Evolutionary conservation across 2,888 invertebrate genomes (phyloP).

Genomic region (Hydropsyche betteni): DNA sequence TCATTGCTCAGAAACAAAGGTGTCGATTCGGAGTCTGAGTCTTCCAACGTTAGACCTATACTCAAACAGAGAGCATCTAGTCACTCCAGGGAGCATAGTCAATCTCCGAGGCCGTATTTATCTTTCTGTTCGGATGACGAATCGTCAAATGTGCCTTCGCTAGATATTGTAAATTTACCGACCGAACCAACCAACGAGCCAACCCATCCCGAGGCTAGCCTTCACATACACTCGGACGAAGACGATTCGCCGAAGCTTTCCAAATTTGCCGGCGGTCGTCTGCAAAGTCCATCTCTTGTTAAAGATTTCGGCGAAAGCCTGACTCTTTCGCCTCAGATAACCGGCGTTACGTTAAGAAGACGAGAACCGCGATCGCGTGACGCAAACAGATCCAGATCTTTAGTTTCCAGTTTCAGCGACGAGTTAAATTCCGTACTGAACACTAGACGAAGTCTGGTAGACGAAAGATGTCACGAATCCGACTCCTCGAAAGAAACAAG

Average conservation of each 20-base stretch:
- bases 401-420: slow-evolving; percentile 64
- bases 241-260: slow-evolving; percentile 41
- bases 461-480: slow-evolving; percentile 57
- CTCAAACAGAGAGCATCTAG: slow-evolving; percentile 71
- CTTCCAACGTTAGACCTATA: slow-evolving; percentile 69
- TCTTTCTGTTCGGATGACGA: slow-evolving; percentile 69
- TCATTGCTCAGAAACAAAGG: slow-evolving; percentile 67
- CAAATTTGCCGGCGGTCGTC: slow-evolving; percentile 55
- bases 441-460: slow-evolving; percentile 63
- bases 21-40: slow-evolving; percentile 66
- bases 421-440: slow-evolving; percentile 64
- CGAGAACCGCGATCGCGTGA: slow-evolving; percentile 62
- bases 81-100: slow-evolving; percentile 68
- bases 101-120: slow-evolving; percentile 71
- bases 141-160: slow-evolving; percentile 15
- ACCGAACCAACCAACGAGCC: not conserved
- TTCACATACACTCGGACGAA: slow-evolving; percentile 25
- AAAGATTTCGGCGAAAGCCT: slow-evolving; percentile 40
- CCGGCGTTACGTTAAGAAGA: slow-evolving; percentile 58
- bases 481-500: slow-evolving; percentile 24
- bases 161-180: slow-evolving; percentile 29
- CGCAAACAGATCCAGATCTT: slow-evolving; percentile 63
- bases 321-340: slow-evolving; percentile 36
- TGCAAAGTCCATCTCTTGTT: slow-evolving; percentile 55
- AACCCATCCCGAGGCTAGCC: not conserved